These are phyloP conservation scores for Lipotes vexillifer DNA, from an alignment of 2,113 vertebrate species.

Conservation along the genomic window DNA sequence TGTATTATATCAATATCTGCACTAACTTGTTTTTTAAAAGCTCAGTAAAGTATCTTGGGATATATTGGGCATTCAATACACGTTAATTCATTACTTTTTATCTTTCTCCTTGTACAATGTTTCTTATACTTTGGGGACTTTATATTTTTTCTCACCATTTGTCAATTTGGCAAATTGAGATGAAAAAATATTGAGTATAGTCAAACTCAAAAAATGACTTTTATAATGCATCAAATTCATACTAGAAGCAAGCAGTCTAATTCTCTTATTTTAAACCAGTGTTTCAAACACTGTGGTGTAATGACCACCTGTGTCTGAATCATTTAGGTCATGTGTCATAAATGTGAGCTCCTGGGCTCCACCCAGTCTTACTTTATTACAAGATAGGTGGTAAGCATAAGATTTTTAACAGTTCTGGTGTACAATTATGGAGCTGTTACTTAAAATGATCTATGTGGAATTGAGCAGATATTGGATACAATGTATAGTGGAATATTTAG, in stretches of 20 bases:
- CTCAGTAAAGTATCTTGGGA: neutral
- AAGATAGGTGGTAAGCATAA: neutral
- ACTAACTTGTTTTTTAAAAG: neutral
- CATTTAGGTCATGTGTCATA: neutral
- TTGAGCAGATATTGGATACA: neutral
- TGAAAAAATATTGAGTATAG: neutral
- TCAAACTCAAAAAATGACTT: neutral
- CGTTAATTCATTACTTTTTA: neutral
- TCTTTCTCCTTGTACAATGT: neutral
- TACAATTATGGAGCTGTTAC: neutral
- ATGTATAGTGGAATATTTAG: neutral
- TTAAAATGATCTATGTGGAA: neutral
- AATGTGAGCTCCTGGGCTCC: neutral
- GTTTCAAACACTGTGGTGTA: neutral
- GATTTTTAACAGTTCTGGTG: neutral
- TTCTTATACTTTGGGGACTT: neutral
- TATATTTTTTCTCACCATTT: neutral
- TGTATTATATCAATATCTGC: neutral
- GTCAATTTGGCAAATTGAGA: neutral
- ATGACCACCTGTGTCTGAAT: neutral
- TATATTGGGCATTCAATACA: neutral
- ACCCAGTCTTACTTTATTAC: neutral
- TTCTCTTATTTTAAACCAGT: neutral
- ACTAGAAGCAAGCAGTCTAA: neutral
- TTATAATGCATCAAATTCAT: neutral